Evolutionary conservation across 2,888 invertebrate genomes (phyloP).

Genomic region (Fabriciana adippe): DNA sequence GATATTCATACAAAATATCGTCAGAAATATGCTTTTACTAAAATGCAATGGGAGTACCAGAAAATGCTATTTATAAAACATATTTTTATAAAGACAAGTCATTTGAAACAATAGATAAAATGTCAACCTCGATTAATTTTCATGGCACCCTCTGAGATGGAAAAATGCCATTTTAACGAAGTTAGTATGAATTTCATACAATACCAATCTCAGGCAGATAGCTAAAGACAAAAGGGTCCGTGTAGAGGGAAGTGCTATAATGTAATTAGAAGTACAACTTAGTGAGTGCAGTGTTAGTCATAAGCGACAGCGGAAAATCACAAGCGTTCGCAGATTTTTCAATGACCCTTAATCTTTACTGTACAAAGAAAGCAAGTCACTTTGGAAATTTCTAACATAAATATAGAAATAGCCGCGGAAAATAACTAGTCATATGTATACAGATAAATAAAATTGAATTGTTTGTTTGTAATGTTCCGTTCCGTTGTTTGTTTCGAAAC

Average conservation of each 20-base stretch:
- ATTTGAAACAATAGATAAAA: constrained; percentile 1
- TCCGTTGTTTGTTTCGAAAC: too few species aligned
- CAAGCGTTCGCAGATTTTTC: background rate
- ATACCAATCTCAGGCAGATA: constrained; percentile 28
- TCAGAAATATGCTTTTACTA: too few species aligned
- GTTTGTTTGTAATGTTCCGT: too few species aligned
- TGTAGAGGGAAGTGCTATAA: constrained; percentile 31
- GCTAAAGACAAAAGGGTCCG: constrained; percentile 35
- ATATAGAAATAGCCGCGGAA: too few species aligned
- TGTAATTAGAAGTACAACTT: constrained; percentile 42
- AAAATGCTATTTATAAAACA: too few species aligned
- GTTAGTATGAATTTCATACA: constrained; percentile 31
- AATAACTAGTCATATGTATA: too few species aligned
- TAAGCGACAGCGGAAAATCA: constrained; percentile 15
- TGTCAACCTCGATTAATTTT: background rate
- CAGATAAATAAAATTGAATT: too few species aligned
- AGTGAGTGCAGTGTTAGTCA: constrained; percentile 3
- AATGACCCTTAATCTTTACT: background rate
- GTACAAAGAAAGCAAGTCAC: too few species aligned
- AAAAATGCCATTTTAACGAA: constrained; percentile 17
- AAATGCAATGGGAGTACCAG: too few species aligned
- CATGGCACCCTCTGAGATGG: background rate
- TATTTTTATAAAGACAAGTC: background rate
- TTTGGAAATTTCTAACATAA: too few species aligned
- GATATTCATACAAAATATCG: too few species aligned